Evolutionary conservation across 2,888 invertebrate genomes (phyloP), one percentile per base, ranked within the genome.

Genomic region (Andrena bicolor): DNA sequence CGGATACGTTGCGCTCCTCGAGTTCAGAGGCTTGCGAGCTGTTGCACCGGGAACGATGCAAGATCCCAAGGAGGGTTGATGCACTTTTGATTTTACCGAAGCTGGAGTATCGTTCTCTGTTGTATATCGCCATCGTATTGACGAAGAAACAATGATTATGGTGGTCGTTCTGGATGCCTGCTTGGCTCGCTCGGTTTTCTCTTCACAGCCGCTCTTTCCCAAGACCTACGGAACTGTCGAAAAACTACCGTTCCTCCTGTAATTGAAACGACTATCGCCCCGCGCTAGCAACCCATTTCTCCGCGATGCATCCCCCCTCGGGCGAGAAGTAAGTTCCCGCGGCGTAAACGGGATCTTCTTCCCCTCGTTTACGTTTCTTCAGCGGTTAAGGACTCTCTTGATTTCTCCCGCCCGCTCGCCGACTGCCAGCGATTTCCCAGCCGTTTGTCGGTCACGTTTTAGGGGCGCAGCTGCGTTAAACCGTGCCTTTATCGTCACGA

Each of bases 241-340:
- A 80, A 83, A 82, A 80, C 58, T 66, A 70, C 68, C 60, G 77
- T 65, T 71, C 63, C 51, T 56, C 70, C 77, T 66, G 69, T 83
- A 83, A 83, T 83, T 82, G 83, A 77, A 77, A 68, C 71, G 66
- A 71, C 81, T 65, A 83, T 78, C 82, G 74, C 26, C 61, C 63
- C 35, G 70, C 61, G 71, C 66, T 76, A 76, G 75, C 72, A 56
- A 71, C 35, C 64, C 84, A 20, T 72, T 73, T 63, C 8, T 26
- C 7, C 1, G 30, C 2, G 53, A 64, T 28, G 6, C 30, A 4
- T n/a, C 2, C n/a, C 8, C 51, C 20, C 51, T 10, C 41, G 30
- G 49, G 49, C 53, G 61, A 10, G 53, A 49, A 63, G 30, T 53
- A 32, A 20, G 16, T 63, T 56, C 23, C 30, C n/a, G 13, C 2